These are phyloP conservation scores for Bungarus multicinctus DNA, from an alignment of 2,113 vertebrate species.

Conservation along the genomic window DNA sequence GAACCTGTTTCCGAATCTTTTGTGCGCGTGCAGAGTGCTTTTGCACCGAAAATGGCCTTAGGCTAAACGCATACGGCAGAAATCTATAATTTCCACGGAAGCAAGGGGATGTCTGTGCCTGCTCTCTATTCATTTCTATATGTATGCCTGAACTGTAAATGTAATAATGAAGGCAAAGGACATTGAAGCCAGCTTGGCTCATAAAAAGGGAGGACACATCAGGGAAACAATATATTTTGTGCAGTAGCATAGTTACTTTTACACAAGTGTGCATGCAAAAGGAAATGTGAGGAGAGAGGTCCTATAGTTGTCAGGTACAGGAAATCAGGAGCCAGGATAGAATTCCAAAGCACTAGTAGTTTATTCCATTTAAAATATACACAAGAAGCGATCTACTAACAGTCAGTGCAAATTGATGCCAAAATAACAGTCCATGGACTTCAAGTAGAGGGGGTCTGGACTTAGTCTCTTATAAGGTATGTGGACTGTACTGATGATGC, in stretches of 20 bases:
- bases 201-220: not conserved
- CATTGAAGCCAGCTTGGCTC: not conserved
- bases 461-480: not conserved
- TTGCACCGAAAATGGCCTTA: not conserved
- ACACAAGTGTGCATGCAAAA: not conserved
- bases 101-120: not conserved
- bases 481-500: not conserved
- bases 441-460: not conserved
- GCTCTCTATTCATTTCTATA: not conserved
- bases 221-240: not conserved
- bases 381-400: not conserved
- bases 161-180: not conserved
- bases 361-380: not conserved
- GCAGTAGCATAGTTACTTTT: not conserved
- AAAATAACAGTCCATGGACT: not conserved
- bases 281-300: not conserved
- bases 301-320: not conserved
- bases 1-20: not conserved
- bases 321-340: not conserved
- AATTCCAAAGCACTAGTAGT: not conserved
- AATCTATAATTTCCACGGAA: not conserved
- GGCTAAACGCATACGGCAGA: not conserved
- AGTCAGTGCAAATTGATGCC: not conserved
- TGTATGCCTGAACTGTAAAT: not conserved
- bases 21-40: not conserved